A percentile compares a stretch with the other conserved stretches of the same genome.
These are phyloP conservation scores for Protonemura montana DNA, from an alignment of 2,888 invertebrate genomes.

Conservation along the genomic window DNA sequence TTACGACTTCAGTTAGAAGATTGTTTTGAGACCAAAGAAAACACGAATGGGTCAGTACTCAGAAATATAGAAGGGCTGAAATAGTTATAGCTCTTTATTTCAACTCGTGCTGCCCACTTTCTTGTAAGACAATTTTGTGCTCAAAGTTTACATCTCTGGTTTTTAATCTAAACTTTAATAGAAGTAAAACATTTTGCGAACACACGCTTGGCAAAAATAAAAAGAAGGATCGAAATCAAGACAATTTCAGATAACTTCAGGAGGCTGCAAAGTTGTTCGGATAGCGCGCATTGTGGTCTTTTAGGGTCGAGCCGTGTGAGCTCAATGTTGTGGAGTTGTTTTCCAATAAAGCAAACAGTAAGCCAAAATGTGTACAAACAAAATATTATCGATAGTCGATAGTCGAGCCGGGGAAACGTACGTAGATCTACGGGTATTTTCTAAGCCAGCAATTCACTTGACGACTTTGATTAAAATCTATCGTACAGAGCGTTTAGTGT, in stretches of 20 bases:
- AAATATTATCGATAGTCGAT: background rate
- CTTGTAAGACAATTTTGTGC: background rate
- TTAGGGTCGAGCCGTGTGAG: background rate
- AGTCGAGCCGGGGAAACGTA: background rate
- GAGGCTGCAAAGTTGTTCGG: background rate
- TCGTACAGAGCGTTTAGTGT: background rate
- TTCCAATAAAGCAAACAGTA: background rate
- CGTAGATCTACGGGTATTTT: background rate
- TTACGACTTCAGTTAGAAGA: background rate
- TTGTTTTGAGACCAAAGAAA: background rate
- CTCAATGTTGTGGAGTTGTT: background rate
- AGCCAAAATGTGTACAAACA: background rate
- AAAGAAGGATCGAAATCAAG: background rate
- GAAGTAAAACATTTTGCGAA: background rate
- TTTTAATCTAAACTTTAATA: constrained; percentile 1
- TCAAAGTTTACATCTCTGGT: too few species aligned
- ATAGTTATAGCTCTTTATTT: background rate
- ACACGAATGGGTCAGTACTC: background rate
- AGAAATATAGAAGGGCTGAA: background rate
- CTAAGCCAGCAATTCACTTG: background rate
- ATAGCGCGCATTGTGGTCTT: background rate
- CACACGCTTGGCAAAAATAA: background rate
- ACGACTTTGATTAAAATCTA: background rate
- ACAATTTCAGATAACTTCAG: background rate
- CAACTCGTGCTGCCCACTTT: background rate